Evolutionary conservation across 2,888 invertebrate species (phyloP).

Genomic region (Agrilus cyanescens): DNA sequence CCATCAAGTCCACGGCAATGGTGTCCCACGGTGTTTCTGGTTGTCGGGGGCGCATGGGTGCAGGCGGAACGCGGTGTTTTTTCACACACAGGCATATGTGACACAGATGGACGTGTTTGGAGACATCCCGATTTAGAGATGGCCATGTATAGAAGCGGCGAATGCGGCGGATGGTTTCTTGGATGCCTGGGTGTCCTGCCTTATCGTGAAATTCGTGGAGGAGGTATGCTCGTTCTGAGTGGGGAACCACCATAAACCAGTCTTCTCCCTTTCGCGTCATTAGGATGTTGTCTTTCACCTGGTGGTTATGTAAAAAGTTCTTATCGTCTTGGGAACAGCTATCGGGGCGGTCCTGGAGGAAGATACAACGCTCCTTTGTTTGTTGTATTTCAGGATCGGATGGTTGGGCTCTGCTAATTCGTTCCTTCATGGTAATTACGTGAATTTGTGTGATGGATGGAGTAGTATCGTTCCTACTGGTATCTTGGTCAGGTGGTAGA

Average conservation of each 20-base stretch:
- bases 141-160: constrained; percentile 8
- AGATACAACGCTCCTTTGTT: too few relatives aligned
- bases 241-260: background rate
- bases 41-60: constrained; percentile 5
- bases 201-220: constrained; percentile 8
- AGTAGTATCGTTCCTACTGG: background rate
- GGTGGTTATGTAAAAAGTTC: background rate
- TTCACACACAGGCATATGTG: constrained; percentile 6
- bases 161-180: constrained; percentile 12
- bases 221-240: background rate
- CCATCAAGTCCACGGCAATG: constrained; percentile 9
- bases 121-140: constrained; percentile 5
- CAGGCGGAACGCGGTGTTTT: constrained; percentile 2
- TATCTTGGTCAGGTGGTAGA: background rate
- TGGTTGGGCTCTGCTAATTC: background rate
- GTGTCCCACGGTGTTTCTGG: constrained; percentile 9
- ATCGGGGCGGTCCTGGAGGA: too few relatives aligned
- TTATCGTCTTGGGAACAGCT: too few relatives aligned
- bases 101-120: constrained; percentile 15
- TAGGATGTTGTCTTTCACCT: background rate
- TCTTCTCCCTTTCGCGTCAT: background rate
- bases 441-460: background rate
- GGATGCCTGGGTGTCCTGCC: constrained; percentile 16
- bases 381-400: too few relatives aligned
- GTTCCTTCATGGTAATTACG: background rate